phyloP scores from a whole-genome alignment of 2,113 vertebrate genomes.

The Sprattus sprattus region DNA sequence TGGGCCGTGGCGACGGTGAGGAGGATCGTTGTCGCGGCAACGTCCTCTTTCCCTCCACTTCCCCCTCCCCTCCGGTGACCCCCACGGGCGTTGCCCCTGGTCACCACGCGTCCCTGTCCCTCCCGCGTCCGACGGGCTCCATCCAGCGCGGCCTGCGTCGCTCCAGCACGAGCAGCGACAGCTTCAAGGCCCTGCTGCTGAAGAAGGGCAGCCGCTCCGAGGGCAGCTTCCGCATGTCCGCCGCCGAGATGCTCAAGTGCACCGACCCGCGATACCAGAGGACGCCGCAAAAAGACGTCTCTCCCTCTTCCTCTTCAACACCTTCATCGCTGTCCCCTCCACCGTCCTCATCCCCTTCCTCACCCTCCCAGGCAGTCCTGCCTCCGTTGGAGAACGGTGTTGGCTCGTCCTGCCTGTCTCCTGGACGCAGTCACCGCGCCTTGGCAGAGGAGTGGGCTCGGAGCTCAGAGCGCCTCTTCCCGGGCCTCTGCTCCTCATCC shows the following conservation, averaged over 20 bases:
- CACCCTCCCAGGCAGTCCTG: neutral
- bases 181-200: constrained; percentile 90
- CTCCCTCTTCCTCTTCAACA: constrained; percentile 28
- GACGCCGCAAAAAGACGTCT: constrained; percentile 41
- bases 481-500: constrained; percentile 59
- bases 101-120: constrained; percentile 35
- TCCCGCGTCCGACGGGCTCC: constrained; percentile 66
- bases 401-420: constrained; percentile 54
- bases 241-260: constrained; percentile 82
- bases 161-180: constrained; percentile 79
- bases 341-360: constrained; percentile 52
- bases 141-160: constrained; percentile 67
- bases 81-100: constrained; percentile 71
- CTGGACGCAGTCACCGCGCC: constrained; percentile 64
- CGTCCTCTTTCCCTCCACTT: constrained; percentile 48
- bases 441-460: constrained; percentile 82
- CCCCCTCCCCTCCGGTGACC: constrained; percentile 67
- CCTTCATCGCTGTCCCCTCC: neutral
- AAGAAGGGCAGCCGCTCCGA: constrained; percentile 84
- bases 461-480: constrained; percentile 75
- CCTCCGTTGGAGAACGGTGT: neutral
- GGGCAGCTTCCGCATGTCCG: constrained; percentile 81
- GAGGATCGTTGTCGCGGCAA: constrained; percentile 72
- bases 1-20: constrained; percentile 84
- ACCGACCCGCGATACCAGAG: constrained; percentile 75